phyloP scores from a whole-genome alignment of 2,888 invertebrate species.

The Ophion ellenae region DNA sequence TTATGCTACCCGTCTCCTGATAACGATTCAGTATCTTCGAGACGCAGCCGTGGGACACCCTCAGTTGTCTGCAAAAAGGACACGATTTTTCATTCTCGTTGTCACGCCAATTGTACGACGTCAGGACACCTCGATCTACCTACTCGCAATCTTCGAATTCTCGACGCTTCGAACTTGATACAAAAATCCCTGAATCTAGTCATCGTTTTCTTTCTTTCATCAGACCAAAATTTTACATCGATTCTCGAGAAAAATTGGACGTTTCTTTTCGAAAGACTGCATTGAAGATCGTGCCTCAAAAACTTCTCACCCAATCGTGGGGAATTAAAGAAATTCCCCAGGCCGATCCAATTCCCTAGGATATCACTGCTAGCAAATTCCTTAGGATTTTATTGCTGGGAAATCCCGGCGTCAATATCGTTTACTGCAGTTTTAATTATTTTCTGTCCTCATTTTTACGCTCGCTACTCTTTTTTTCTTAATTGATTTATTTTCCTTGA shows the following conservation, averaged over 20 bases:
- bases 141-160: too few relatives aligned
- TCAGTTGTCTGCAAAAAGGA: conserved; percentile 87
- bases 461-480: neutral
- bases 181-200: too few relatives aligned
- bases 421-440: conserved; percentile 16
- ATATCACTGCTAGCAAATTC: too few relatives aligned
- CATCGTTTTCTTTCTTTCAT: too few relatives aligned
- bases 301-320: neutral
- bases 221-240: too few relatives aligned
- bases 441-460: neutral
- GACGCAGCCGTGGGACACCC: conserved; percentile 98
- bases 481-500: neutral
- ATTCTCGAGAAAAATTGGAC: too few relatives aligned
- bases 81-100: neutral
- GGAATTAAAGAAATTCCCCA: too few relatives aligned
- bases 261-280: neutral
- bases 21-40: conserved; percentile 98
- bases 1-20: conserved; percentile 94
- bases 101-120: too few relatives aligned
- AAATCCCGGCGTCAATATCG: conserved; percentile 5
- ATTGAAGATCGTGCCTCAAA: neutral
- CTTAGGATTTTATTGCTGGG: too few relatives aligned
- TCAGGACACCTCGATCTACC: too few relatives aligned
- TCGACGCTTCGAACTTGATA: too few relatives aligned
- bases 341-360: too few relatives aligned